Percentiles rank a stretch among this genome's conserved stretches.
phyloP scores from a whole-genome alignment of 2,888 invertebrate genomes.

The Drosophila putrida region DNA sequence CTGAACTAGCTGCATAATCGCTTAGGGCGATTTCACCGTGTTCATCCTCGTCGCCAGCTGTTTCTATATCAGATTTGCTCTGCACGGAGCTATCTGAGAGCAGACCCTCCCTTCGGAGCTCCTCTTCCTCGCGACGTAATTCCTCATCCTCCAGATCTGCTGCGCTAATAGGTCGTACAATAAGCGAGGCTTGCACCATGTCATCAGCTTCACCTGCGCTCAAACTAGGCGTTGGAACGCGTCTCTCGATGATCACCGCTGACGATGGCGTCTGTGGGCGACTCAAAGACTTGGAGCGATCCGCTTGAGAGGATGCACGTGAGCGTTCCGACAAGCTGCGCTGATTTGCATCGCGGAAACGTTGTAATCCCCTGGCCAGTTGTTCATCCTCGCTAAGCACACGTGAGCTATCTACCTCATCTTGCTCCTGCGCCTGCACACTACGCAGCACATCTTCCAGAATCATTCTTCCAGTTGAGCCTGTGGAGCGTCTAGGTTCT shows the following conservation, averaged over 20 bases:
- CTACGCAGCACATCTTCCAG: conserved; percentile 84
- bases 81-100: conserved; percentile 83
- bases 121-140: conserved; percentile 80
- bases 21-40: conserved; percentile 62
- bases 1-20: conserved; percentile 81
- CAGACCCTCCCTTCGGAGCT: conserved; percentile 79
- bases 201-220: conserved; percentile 88
- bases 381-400: conserved; percentile 87
- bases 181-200: conserved; percentile 88
- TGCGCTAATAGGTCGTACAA: conserved; percentile 89
- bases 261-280: conserved; percentile 88
- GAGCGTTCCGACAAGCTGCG: conserved; percentile 87
- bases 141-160: conserved; percentile 83
- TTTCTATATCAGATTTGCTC: conserved; percentile 80
- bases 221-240: conserved; percentile 88
- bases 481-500: conserved; percentile 77
- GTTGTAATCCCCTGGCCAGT: conserved; percentile 86
- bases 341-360: conserved; percentile 87
- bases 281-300: conserved; percentile 87
- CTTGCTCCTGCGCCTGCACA: conserved; percentile 75
- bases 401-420: conserved; percentile 71
- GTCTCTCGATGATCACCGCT: conserved; percentile 88
- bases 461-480: conserved; percentile 76
- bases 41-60: conserved; percentile 82
- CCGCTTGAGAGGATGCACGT: conserved; percentile 87